These are phyloP conservation scores for Drosophila prolongata DNA, from an alignment of 2,888 invertebrate genomes.

Conservation along the genomic window DNA sequence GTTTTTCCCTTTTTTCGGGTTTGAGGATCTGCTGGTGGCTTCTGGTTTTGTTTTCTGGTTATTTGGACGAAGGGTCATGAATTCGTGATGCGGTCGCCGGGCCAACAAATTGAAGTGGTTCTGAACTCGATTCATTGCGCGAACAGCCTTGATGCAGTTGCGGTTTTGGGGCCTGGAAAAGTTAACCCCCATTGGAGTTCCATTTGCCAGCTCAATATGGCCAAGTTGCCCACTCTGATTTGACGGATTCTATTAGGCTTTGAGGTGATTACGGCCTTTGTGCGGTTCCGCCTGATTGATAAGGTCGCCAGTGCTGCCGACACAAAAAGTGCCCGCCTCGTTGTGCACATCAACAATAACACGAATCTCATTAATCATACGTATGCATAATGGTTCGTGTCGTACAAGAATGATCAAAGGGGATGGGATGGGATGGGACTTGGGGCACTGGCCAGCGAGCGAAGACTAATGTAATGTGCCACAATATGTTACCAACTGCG, in stretches of 20 bases:
- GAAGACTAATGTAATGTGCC: constrained; percentile 55
- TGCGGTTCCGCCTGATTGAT: constrained; percentile 30
- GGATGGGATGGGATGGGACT: neutral
- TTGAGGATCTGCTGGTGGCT: constrained; percentile 11
- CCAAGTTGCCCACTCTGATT: constrained; percentile 15
- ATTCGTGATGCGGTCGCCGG: constrained; percentile 66
- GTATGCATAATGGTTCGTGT: constrained; percentile 75
- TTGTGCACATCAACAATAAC: constrained; percentile 68
- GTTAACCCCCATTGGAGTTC: neutral
- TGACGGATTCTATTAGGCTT: constrained; percentile 42
- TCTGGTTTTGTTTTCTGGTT: constrained; percentile 52
- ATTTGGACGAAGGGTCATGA: constrained; percentile 65
- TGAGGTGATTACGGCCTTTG: constrained; percentile 40
- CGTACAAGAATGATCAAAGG: constrained; percentile 32
- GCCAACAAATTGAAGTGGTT: constrained; percentile 72
- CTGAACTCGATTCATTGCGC: constrained; percentile 24
- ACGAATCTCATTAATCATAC: constrained; percentile 76
- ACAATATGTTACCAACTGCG: constrained; percentile 59
- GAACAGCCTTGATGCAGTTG: constrained; percentile 30
- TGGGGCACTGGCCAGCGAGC: constrained; percentile 23
- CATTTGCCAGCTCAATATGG: constrained; percentile 3
- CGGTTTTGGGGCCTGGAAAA: constrained; percentile 19
- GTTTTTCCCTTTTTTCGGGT: constrained; percentile 16
- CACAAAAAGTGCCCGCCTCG: constrained; percentile 24
- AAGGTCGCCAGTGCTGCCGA: constrained; percentile 24